These are phyloP conservation scores for Onthophagus sagittarius DNA, from an alignment of 2,888 invertebrate species.

Conservation along the genomic window DNA sequence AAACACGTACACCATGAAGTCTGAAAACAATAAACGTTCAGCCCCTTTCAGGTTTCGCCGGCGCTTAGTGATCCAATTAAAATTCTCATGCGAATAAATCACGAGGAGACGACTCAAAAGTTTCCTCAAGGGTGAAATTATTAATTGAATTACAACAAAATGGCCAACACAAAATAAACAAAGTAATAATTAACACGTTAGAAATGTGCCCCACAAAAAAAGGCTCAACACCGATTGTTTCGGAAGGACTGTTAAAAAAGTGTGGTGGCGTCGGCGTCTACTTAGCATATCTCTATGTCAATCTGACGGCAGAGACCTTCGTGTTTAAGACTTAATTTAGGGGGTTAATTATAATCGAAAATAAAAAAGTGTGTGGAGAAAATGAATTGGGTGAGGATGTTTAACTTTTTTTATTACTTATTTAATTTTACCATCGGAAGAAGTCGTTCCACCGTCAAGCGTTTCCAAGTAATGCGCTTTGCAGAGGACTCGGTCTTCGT, in stretches of 20 bases:
- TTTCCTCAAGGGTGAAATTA: neutral
- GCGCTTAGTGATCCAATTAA: slow-evolving; percentile 5
- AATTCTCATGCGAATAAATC: neutral
- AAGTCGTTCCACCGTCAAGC: slow-evolving; percentile 87
- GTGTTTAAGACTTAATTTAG: neutral
- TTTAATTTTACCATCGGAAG: slow-evolving; percentile 70
- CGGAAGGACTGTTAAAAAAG: no score
- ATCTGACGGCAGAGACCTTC: neutral
- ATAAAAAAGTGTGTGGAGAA: neutral
- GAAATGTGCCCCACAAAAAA: neutral
- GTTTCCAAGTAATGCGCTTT: slow-evolving; percentile 94
- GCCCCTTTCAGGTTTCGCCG: slow-evolving; percentile 6
- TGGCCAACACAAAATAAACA: neutral
- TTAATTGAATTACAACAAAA: neutral
- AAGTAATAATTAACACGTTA: neutral
- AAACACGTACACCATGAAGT: slow-evolving; percentile 4
- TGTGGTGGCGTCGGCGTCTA: neutral
- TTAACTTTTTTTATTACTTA: neutral
- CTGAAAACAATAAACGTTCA: slow-evolving; percentile 10
- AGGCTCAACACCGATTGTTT: no score
- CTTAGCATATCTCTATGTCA: neutral
- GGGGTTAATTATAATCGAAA: slow-evolving; percentile 2
- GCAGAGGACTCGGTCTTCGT: slow-evolving; percentile 92
- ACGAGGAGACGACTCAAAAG: neutral
- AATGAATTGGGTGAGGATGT: neutral